Evolutionary conservation across 2,888 invertebrate genomes (phyloP).

Genomic region (Corbicula japonica): DNA sequence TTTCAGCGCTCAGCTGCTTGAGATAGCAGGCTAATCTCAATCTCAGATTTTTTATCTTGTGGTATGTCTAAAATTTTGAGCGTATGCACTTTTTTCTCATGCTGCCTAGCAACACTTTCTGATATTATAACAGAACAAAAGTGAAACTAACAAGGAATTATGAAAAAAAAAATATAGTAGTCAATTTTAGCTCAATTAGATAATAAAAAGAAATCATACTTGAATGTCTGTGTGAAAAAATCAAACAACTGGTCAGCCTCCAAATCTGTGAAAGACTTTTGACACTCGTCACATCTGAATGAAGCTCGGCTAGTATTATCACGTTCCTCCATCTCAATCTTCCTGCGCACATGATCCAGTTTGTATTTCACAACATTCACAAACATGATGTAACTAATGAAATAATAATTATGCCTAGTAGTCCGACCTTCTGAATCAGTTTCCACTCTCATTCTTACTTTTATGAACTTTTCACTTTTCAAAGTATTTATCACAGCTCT

Average conservation of each 20-base stretch:
- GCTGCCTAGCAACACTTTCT: too few relatives aligned
- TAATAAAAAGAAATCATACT: conserved; percentile 25
- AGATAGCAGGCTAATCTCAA: too few relatives aligned
- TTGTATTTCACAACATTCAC: conserved; percentile 99
- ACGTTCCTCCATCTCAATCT: conserved; percentile 97
- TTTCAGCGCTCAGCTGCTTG: too few relatives aligned
- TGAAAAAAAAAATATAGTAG: too few relatives aligned
- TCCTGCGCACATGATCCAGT: conserved; percentile 97
- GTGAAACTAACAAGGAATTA: too few relatives aligned
- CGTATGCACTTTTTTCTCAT: too few relatives aligned
- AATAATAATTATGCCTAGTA: conserved; percentile 98
- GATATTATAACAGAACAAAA: too few relatives aligned
- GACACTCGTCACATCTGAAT: conserved; percentile 96
- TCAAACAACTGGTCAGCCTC: conserved; percentile 89
- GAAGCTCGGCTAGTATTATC: conserved; percentile 98
- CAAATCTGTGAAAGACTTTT: conserved; percentile 97
- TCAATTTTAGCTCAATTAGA: too few relatives aligned
- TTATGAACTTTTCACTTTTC: conserved; percentile 94
- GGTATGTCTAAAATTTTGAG: too few relatives aligned
- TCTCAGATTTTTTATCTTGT: too few relatives aligned
- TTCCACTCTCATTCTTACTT: conserved; percentile 94
- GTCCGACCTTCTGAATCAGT: conserved; percentile 97
- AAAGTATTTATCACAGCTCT: conserved; percentile 92
- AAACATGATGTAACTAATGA: conserved; percentile 97
- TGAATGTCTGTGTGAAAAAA: conserved; percentile 76